Conservation (phyloP, 2,888 invertebrate genomes). For the Charanyca ferruginea region DNA sequence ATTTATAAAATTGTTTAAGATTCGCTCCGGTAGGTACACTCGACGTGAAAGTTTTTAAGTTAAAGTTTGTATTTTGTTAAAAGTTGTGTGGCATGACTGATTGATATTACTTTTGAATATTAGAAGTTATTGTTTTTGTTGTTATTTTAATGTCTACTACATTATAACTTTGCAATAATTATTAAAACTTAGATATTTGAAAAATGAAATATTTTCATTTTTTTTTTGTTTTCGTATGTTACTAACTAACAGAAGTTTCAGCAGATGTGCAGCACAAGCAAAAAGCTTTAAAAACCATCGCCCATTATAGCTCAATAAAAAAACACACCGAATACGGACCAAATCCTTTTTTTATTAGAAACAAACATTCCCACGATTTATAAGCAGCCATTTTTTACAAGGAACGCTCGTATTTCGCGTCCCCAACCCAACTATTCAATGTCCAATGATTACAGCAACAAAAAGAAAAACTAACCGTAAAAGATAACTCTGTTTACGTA, state of each 20-base stretch:
- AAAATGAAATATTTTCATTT: neutral
- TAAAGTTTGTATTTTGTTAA: slow-evolving; percentile 47
- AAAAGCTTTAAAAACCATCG: slow-evolving; percentile 16
- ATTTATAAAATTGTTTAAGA: slow-evolving; percentile 49
- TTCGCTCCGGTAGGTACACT: slow-evolving; percentile 35
- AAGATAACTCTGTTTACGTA: slow-evolving; percentile 69
- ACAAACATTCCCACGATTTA: slow-evolving; percentile 58
- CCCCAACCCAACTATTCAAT: slow-evolving; percentile 62
- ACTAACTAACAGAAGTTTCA: neutral
- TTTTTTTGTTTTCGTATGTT: too few species aligned
- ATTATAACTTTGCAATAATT: slow-evolving; percentile 2
- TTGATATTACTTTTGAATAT: slow-evolving; percentile 24
- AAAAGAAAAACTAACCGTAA: slow-evolving; percentile 65
- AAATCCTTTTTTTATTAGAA: slow-evolving; percentile 59
- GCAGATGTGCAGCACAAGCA: neutral
- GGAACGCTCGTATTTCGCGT: slow-evolving; percentile 53
- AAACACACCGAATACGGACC: slow-evolving; percentile 24
- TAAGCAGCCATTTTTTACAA: slow-evolving; percentile 55
- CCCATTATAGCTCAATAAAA: slow-evolving; percentile 38
- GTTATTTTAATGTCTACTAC: too few species aligned
- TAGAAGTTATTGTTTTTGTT: slow-evolving; percentile 10
- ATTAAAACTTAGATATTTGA: neutral
- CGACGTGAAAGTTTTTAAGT: slow-evolving; percentile 29
- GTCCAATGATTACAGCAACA: slow-evolving; percentile 63
- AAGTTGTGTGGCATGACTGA: slow-evolving; percentile 36